Evolutionary conservation across 2,888 invertebrate genomes (phyloP).

Genomic region (Drosophila tripunctata): DNA sequence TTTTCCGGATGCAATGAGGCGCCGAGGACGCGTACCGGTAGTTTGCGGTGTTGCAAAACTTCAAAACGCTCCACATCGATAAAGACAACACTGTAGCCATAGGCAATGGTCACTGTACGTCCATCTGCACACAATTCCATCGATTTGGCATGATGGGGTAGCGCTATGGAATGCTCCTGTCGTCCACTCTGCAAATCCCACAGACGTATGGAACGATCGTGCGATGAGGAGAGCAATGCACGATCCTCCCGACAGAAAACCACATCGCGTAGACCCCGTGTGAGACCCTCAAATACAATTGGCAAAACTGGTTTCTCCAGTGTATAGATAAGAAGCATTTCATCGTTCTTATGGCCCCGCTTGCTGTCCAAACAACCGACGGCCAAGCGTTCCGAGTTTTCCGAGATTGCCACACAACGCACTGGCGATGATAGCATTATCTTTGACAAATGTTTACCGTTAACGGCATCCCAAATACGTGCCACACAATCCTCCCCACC

Average conservation of each 20-base stretch:
- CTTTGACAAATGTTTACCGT: slow-evolving; percentile 93
- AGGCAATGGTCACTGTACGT: slow-evolving; percentile 92
- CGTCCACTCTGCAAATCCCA: slow-evolving; percentile 90
- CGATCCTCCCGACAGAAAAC: slow-evolving; percentile 92
- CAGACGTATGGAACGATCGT: slow-evolving; percentile 94
- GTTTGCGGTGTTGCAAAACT: slow-evolving; percentile 91
- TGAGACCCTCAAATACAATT: slow-evolving; percentile 88
- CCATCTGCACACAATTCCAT: slow-evolving; percentile 95
- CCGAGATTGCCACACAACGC: slow-evolving; percentile 94
- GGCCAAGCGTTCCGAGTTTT: slow-evolving; percentile 89
- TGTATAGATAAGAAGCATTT: slow-evolving; percentile 90
- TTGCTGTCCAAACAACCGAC: slow-evolving; percentile 95
- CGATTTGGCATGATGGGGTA: slow-evolving; percentile 91
- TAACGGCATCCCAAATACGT: slow-evolving; percentile 95
- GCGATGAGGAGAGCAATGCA: slow-evolving; percentile 93
- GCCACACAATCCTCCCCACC: slow-evolving; percentile 97
- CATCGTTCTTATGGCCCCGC: slow-evolving; percentile 86
- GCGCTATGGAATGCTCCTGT: slow-evolving; percentile 92
- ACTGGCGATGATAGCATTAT: slow-evolving; percentile 91
- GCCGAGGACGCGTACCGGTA: slow-evolving; percentile 93
- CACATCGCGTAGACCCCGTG: slow-evolving; percentile 91
- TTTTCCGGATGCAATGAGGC: slow-evolving; percentile 95
- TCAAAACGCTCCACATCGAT: slow-evolving; percentile 89
- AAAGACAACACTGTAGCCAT: slow-evolving; percentile 88
- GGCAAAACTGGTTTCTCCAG: slow-evolving; percentile 87